Evolutionary conservation across 2,113 vertebrate species (phyloP), one percentile per base, ranked within the genome.

Genomic region (Gadus macrocephalus): DNA sequence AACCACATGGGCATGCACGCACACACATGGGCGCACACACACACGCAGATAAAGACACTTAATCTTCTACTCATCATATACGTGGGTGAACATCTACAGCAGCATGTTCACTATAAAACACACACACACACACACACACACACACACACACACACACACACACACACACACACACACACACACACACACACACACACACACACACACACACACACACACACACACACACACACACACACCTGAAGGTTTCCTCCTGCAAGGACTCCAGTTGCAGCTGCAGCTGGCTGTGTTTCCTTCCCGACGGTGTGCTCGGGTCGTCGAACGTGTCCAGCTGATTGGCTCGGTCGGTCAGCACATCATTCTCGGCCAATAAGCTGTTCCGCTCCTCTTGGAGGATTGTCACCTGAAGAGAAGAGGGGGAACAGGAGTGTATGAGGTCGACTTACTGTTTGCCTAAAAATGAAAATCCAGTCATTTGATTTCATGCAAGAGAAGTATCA

Each of bases 191-290:
- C 9, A 89, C 55, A 58, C 55, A 58, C 55, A 58, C 55, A 58
- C 55, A 58, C 55, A 58, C 55, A 58, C 55, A 58, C 15, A 31
- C 25, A 64, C 61, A 62, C 20, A 22, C 61, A 62, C 55, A 58
- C 55, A 58, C 55, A 62, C 55, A 58, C 55, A 58, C 55, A 25
- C 61, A 62, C 61, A 56, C 69, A 19, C 85, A 96, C 97, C 96
- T 96, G 91, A 95, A 99, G 84, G 95, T 98, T 86, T 99, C 97
- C 81, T 99, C 96, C 84, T 98, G 96, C 64, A 99, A 79, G 55
- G 94, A 88, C 77, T 99, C 97, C 4, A 98, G 76, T 74, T 98
- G 97, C 49, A 94, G 84, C 78, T 98, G 96, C 42, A 94, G 89
- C 78, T 93, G 93, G 77, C 93, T 94, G 86, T 96, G 96, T 76